Conservation (phyloP, 1,140 invertebrate species). For the Drosophila varians region DNA sequence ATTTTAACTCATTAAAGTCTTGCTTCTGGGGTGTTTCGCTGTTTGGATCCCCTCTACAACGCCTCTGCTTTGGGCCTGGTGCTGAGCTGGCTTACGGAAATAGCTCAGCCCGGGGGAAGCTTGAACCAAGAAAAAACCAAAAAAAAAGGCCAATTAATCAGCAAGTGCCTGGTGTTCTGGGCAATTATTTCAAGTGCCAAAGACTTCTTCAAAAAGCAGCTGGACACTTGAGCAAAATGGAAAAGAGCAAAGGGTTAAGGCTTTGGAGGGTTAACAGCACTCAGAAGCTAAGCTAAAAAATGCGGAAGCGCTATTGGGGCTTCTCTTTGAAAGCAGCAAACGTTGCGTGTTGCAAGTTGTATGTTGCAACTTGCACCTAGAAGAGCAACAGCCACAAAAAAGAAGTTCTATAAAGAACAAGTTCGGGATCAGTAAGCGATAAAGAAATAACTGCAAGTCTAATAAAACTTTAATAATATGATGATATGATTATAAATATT, state of each 20-base stretch:
- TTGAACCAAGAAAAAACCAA: conserved; percentile 1
- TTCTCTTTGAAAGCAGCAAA: background rate
- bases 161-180: conserved; percentile 6
- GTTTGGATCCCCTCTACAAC: background rate
- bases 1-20: too few relatives aligned
- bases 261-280: background rate
- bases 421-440: background rate
- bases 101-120: conserved; percentile 16
- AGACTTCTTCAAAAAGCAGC: background rate
- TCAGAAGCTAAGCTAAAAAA: background rate
- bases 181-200: conserved; percentile 22
- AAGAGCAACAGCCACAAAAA: conserved; percentile 4
- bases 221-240: too few relatives aligned
- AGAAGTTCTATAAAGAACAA: conserved; percentile 13
- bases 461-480: background rate
- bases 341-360: conserved; percentile 12
- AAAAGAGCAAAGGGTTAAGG: too few relatives aligned
- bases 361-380: background rate
- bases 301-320: background rate
- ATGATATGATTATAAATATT: too few relatives aligned
- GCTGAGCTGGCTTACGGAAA: conserved; percentile 43
- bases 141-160: conserved; percentile 39
- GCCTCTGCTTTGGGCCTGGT: conserved; percentile 10
- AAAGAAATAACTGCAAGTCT: conserved; percentile 1
- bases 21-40: too few relatives aligned